Evolutionary conservation across 2,888 invertebrate genomes (phyloP), one percentile per base, ranked within the genome.

Genomic region (Amphimallon solstitiale): DNA sequence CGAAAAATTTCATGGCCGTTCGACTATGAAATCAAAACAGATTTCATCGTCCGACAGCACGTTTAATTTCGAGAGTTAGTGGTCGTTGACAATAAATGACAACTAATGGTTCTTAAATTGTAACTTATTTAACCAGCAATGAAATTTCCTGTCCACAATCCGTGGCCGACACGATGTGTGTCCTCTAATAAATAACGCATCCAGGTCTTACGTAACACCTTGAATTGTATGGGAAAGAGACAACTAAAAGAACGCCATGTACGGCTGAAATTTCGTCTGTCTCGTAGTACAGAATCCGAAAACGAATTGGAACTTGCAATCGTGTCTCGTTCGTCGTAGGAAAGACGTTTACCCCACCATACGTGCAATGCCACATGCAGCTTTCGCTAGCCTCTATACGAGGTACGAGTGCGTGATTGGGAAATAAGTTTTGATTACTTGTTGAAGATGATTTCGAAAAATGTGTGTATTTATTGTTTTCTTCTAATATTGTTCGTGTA

Each of bases 331-430:
- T 29, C 29, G 9, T 9, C 29, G 14, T 23, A 49, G n/a, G 48
- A 14, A 19, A 23, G 21, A 15, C 12, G 12, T 12, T 29, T 3
- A 29, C 51, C 54, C 54, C 45, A 48, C 43, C 51, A 68, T 63
- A 65, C 67, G 56, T 60, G 67, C 51, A 12, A 45, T 60, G 40
- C 51, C 51, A 51, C 51, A 51, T 51, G 51, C 43, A 51, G 70
- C 72, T 69, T 72, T 72, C 72, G 52, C 63, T 71, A 71, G 65
- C 40, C 71, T 71, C 72, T 45, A n/a, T 62, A n/a, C 65, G 59
- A 62, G 72, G 66, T 61, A 19, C 52, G 21, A n/a, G 15, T 17
- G 12, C 15, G 19, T 61, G 7, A 48, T 19, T 15, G 21, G 40
- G 62, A 63, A 71, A 29, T 29, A 46, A 70, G 68, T 70, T 70